Evolutionary conservation across 2,888 invertebrate species (phyloP).

Genomic region (Drosophila emarginata): DNA sequence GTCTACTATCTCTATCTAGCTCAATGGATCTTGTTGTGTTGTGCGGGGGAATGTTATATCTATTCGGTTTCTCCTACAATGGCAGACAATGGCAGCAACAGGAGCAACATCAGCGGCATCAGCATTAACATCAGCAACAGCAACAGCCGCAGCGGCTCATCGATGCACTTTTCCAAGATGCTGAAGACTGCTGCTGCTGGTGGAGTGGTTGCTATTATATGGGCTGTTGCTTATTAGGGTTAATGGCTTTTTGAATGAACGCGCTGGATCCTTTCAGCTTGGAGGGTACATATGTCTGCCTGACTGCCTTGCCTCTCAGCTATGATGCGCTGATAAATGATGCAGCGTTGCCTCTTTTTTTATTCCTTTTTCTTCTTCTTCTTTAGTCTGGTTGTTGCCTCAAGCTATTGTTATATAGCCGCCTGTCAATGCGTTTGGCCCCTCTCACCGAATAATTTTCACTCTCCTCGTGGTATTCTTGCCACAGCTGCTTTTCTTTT

Average conservation of each 20-base stretch:
- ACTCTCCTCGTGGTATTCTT: constrained; percentile 26
- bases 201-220: constrained; percentile 21
- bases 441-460: constrained; percentile 15
- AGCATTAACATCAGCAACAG: neutral
- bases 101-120: constrained; percentile 3
- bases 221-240: constrained; percentile 62
- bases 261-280: constrained; percentile 70
- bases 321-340: constrained; percentile 74
- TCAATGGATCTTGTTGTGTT: constrained; percentile 16
- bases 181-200: neutral
- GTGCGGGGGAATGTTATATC: constrained; percentile 12
- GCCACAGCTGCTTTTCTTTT: constrained; percentile 25
- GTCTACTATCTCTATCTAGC: constrained; percentile 12
- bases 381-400: constrained; percentile 7
- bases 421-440: constrained; percentile 58
- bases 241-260: constrained; percentile 76
- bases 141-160: constrained; percentile 20
- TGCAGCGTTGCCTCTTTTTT: constrained; percentile 43
- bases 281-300: constrained; percentile 54
- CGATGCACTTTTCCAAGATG: constrained; percentile 19
- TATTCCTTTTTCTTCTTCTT: constrained; percentile 23
- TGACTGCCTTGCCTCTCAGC: constrained; percentile 25
- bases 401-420: constrained; percentile 46
- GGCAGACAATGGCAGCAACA: constrained; percentile 4
- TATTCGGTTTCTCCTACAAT: constrained; percentile 8